Evolutionary conservation across 2,113 vertebrate genomes (phyloP).

Genomic region (Pseudorhombus dupliciocellatus): DNA sequence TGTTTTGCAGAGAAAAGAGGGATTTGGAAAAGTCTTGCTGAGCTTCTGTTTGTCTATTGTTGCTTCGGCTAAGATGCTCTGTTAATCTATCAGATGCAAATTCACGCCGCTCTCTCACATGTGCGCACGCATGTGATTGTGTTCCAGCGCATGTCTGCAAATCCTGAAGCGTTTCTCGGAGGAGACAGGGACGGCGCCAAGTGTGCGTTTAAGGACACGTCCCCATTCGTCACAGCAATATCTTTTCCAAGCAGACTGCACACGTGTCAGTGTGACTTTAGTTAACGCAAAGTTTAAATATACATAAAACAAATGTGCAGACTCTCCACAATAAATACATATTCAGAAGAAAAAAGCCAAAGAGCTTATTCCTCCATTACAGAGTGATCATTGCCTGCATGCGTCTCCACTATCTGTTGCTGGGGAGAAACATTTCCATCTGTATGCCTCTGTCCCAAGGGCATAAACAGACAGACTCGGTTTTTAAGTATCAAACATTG

Average conservation of each 20-base stretch:
- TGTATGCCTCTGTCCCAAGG: background rate
- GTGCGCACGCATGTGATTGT: background rate
- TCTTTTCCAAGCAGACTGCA: slow-evolving; percentile 5
- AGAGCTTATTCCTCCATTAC: background rate
- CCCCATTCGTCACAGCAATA: background rate
- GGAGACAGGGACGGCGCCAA: background rate
- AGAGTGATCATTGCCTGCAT: background rate
- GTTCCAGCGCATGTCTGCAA: background rate
- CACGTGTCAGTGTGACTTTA: slow-evolving; percentile 4
- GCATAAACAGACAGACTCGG: background rate
- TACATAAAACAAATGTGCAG: slow-evolving; percentile 7
- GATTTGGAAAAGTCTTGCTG: slow-evolving; percentile 6
- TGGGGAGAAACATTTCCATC: background rate
- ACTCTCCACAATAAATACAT: background rate
- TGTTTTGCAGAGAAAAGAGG: background rate
- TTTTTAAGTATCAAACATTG: background rate
- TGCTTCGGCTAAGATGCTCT: slow-evolving; percentile 6
- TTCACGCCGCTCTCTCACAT: background rate
- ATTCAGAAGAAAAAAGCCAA: background rate
- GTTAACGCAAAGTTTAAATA: background rate
- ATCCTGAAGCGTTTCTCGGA: background rate
- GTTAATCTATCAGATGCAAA: slow-evolving; percentile 21
- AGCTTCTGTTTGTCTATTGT: slow-evolving; percentile 22
- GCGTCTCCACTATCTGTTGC: slow-evolving; percentile 7
- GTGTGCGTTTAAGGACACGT: background rate